phyloP scores from a whole-genome alignment of 2,888 invertebrate species.

The Dichetophora obliterata region DNA sequence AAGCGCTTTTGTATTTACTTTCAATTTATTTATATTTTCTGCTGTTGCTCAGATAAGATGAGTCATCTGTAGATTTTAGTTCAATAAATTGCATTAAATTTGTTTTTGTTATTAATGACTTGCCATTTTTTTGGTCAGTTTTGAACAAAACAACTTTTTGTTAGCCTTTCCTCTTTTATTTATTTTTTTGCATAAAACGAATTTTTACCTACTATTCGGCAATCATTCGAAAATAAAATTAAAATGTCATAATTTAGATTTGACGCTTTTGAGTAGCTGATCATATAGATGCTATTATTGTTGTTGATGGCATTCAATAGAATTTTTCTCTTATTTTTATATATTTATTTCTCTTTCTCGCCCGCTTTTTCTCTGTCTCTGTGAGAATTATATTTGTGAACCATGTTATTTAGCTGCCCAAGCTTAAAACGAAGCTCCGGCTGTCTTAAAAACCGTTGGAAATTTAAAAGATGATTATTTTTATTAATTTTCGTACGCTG shows the following conservation, averaged over 20 bases:
- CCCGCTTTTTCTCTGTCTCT: not conserved
- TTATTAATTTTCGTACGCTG: not conserved
- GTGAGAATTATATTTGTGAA: not conserved
- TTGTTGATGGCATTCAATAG: constrained; percentile 16
- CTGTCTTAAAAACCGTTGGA: constrained; percentile 41
- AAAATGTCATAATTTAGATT: constrained; percentile 57
- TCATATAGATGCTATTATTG: not conserved
- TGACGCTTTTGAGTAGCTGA: constrained; percentile 20
- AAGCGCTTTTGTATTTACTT: not conserved
- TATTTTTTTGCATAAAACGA: not conserved
- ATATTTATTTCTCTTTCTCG: not conserved
- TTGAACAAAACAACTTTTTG: not conserved
- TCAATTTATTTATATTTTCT: not conserved
- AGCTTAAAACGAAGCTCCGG: constrained; percentile 30
- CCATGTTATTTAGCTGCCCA: not conserved
- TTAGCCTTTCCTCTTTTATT: no score
- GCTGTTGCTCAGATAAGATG: not conserved
- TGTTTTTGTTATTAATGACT: not conserved
- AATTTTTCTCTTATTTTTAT: constrained; percentile 39
- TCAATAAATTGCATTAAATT: not conserved
- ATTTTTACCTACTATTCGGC: constrained; percentile 23
- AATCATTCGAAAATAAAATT: constrained; percentile 56
- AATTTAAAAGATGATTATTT: not conserved
- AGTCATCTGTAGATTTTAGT: not conserved
- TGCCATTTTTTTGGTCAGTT: no score